Evolutionary conservation across 2,113 vertebrate genomes (phyloP).

Genomic region (Cyphomyrus discorhynchus): DNA sequence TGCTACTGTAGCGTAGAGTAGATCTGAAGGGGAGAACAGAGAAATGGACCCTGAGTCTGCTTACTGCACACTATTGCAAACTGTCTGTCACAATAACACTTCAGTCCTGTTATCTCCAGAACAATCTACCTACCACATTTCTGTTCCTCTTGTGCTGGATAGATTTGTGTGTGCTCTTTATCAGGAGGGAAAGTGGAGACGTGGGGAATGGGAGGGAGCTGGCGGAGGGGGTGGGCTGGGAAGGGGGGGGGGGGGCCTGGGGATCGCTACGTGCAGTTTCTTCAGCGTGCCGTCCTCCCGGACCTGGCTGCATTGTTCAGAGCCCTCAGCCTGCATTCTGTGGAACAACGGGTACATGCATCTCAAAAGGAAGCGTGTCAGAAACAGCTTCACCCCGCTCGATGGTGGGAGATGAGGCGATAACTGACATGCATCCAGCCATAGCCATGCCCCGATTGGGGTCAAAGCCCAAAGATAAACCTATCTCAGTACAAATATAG

Average conservation of each 20-base stretch:
- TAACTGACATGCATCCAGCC: constrained; percentile 52
- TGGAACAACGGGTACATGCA: constrained; percentile 51
- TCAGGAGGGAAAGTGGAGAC: background rate
- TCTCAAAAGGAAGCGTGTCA: constrained; percentile 34
- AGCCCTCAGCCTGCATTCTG: constrained; percentile 57
- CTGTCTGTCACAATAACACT: constrained; percentile 18
- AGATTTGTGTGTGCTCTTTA: background rate
- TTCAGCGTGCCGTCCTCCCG: constrained; percentile 40
- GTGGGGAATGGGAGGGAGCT: constrained; percentile 15
- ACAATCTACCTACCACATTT: constrained; percentile 21
- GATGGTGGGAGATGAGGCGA: constrained; percentile 43
- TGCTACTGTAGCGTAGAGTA: background rate
- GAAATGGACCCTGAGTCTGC: background rate
- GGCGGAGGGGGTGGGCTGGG: too few relatives aligned
- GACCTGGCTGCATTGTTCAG: constrained; percentile 49
- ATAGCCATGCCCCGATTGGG: constrained; percentile 43
- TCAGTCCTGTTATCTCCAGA: constrained; percentile 16
- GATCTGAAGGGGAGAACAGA: background rate
- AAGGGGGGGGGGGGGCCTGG: background rate
- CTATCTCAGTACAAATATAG: constrained; percentile 40
- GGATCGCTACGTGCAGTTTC: constrained; percentile 59
- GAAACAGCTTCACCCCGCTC: constrained; percentile 30
- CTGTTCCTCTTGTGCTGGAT: background rate
- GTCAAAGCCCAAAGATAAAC: constrained; percentile 56
- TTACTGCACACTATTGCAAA: background rate